These are phyloP conservation scores for Troides aeacus DNA, from an alignment of 2,888 invertebrate genomes.

Conservation along the genomic window DNA sequence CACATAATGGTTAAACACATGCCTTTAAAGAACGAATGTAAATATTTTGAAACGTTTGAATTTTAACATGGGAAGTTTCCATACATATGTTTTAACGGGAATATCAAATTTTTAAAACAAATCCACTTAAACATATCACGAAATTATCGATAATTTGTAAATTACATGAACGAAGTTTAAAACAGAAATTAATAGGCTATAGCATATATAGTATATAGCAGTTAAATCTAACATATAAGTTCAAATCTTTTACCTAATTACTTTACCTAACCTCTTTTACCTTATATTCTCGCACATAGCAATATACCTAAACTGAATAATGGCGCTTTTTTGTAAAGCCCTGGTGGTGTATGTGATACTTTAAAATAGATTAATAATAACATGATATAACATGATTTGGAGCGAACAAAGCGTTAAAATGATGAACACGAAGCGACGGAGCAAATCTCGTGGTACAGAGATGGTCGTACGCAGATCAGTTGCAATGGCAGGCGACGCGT, in stretches of 20 bases:
- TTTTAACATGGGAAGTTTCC: slow-evolving; percentile 20
- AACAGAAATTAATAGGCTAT: neutral
- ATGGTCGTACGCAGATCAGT: slow-evolving; percentile 43
- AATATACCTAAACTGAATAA: neutral
- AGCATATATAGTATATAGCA: neutral
- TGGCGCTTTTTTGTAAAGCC: neutral
- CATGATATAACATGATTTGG: slow-evolving; percentile 6
- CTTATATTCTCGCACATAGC: too few relatives aligned
- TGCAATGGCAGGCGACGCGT: slow-evolving; percentile 57
- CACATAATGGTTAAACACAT: slow-evolving; percentile 18
- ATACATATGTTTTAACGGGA: slow-evolving; percentile 12
- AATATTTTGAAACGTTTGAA: slow-evolving; percentile 22
- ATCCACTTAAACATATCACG: neutral
- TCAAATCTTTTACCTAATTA: too few relatives aligned
- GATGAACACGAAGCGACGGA: slow-evolving; percentile 26
- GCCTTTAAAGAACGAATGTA: slow-evolving; percentile 17
- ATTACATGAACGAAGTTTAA: neutral
- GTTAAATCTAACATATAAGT: too few relatives aligned
- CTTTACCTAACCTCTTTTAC: too few relatives aligned
- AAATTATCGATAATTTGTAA: neutral
- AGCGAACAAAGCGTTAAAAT: slow-evolving; percentile 21
- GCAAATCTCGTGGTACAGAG: slow-evolving; percentile 29
- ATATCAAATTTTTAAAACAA: slow-evolving; percentile 5
- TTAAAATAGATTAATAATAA: neutral
- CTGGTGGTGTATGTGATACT: neutral